A percentile compares a stretch with the other conserved stretches of the same genome.
Evolutionary conservation across 1,140 invertebrate genomes (phyloP).

Genomic region (Telenomus remus): DNA sequence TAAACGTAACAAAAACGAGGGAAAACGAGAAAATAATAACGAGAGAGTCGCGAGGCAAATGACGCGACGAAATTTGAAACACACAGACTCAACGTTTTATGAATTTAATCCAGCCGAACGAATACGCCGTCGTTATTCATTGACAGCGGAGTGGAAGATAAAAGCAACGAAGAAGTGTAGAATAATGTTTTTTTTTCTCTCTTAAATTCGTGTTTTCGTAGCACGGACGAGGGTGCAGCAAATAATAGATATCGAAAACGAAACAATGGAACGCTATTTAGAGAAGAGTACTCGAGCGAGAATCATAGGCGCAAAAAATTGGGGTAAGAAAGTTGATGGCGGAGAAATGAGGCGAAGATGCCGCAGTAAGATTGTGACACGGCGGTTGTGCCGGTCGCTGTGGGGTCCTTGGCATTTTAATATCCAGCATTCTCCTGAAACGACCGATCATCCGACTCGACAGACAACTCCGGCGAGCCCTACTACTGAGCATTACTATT

Average conservation of each 20-base stretch:
- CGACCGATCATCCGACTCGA: conserved; percentile 67
- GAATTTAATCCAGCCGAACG: conserved; percentile 19
- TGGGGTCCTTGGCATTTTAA: conserved; percentile 75
- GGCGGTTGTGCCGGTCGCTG: conserved; percentile 49
- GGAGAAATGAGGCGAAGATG: conserved; percentile 19
- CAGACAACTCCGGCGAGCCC: conserved; percentile 35
- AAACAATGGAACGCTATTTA: conserved; percentile 30
- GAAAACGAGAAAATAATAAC: conserved; percentile 21
- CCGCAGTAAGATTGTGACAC: conserved; percentile 10
- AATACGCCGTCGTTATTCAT: conserved; percentile 31
- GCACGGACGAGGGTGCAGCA: conserved; percentile 21
- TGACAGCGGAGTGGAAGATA: background rate
- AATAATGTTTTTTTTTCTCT: conserved; percentile 23
- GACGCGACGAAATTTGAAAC: conserved; percentile 32
- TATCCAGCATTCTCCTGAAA: conserved; percentile 73
- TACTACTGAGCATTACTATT: conserved; percentile 49
- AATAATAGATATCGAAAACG: conserved; percentile 46
- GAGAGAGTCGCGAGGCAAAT: conserved; percentile 21
- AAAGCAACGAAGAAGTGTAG: background rate
- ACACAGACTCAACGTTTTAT: conserved; percentile 18
- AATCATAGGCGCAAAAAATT: conserved; percentile 48
- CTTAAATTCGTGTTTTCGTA: conserved; percentile 20
- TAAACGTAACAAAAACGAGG: background rate
- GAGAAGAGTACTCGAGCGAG: conserved; percentile 35
- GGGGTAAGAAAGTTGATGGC: conserved; percentile 51